Percentiles rank a stretch among this genome's conserved stretches.
Conservation (phyloP, 2,113 vertebrate species). For the Corapipo altera region DNA sequence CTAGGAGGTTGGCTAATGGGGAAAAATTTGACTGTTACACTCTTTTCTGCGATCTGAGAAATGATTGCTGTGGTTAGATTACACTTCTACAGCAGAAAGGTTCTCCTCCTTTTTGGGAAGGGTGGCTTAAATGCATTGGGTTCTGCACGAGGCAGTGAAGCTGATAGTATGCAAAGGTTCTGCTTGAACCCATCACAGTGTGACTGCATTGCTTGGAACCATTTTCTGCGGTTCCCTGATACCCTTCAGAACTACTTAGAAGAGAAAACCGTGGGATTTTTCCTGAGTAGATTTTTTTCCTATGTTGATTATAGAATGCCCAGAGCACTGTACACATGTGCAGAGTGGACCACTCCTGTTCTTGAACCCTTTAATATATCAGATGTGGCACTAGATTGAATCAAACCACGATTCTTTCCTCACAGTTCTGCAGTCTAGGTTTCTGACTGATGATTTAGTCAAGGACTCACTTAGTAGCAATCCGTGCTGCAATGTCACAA, state of each 20-base stretch:
- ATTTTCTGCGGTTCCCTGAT: not conserved
- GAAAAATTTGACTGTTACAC: not conserved
- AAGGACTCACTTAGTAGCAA: not conserved
- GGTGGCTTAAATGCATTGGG: not conserved
- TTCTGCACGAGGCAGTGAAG: not conserved
- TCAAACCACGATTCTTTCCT: not conserved
- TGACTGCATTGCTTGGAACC: not conserved
- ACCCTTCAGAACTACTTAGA: not conserved
- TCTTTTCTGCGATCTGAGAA: not conserved
- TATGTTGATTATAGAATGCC: not conserved
- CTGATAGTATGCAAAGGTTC: not conserved
- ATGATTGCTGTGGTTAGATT: not conserved
- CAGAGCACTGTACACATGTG: not conserved
- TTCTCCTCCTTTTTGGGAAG: not conserved
- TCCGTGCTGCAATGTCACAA: not conserved
- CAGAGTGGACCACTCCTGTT: not conserved
- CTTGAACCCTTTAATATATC: not conserved
- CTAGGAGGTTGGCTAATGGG: not conserved
- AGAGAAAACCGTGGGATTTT: not conserved
- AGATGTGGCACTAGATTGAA: not conserved
- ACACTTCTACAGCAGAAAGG: not conserved
- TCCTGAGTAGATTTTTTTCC: not conserved
- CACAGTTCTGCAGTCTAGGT: not conserved
- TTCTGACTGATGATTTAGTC: not conserved
- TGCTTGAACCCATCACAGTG: not conserved